phyloP scores from a whole-genome alignment of 2,888 invertebrate species.

The Megamerina dolium region DNA sequence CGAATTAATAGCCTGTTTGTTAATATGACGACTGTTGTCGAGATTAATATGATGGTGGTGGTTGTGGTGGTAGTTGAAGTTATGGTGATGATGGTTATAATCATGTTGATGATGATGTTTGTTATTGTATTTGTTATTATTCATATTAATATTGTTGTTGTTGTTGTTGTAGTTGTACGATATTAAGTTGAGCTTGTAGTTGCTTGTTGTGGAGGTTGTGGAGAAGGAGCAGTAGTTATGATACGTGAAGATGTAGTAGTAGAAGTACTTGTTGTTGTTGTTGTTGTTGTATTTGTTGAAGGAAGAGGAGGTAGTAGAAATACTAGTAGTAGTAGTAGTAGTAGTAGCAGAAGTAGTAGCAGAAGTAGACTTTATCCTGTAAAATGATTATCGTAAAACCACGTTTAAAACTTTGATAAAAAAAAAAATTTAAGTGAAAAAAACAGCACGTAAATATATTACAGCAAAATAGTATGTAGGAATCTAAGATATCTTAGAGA shows the following conservation, averaged over 20 bases:
- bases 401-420: constrained; percentile 37
- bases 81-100: constrained; percentile 21
- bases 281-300: constrained; percentile 38
- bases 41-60: constrained; percentile 21
- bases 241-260: constrained; percentile 37
- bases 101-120: constrained; percentile 14
- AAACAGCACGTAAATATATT: constrained; percentile 17
- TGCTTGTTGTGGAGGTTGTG: constrained; percentile 24
- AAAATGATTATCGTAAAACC: constrained; percentile 48
- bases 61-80: constrained; percentile 18
- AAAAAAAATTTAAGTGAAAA: constrained; percentile 19
- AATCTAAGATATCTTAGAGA: too few relatives aligned
- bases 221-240: constrained; percentile 32
- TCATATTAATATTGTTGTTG: constrained; percentile 15
- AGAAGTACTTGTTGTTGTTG: constrained; percentile 34
- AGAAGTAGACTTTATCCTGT: constrained; percentile 48
- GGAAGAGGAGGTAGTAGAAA: constrained; percentile 43
- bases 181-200: constrained; percentile 20
- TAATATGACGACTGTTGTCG: too few relatives aligned
- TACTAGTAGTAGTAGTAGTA: constrained; percentile 39
- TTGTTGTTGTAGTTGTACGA: constrained; percentile 29
- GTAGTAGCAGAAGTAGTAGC: too few relatives aligned
- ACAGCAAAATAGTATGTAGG: too few relatives aligned
- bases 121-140: constrained; percentile 15
- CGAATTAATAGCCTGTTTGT: too few relatives aligned